Base-by-base conservation (phyloP, 2,113 vertebrate species). In the Anolis carolinensis region DNA sequence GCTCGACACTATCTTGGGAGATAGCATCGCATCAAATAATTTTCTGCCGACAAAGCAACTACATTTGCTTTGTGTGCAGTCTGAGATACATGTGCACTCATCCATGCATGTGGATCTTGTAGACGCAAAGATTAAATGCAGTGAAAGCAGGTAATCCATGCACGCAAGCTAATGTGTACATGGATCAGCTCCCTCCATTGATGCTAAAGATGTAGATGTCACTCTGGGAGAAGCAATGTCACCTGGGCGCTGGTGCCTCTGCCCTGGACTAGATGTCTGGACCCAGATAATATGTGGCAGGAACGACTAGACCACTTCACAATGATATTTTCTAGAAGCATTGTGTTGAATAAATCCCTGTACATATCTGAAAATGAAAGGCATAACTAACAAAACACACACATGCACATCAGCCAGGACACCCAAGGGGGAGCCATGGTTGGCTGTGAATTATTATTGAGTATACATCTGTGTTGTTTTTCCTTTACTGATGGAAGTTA, bases 1-100 rank as follows among this genome's bases (percentile, higher is more conserved):
- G 83, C 9, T 85, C 62, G 44, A 67, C 72, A 85, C 18, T 18
- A 88, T 83, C 86, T 76, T 70, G 20, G 44, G 72, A 48, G 18
- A 70, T 52, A 84, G 84, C 55, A 39, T 81, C 0, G 52, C 21
- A 81, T 85, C 50, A 70, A 78, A 2, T n/a, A 36, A 30, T 27
- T 21, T 48, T 87, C 27, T 79, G 72, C 3, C 87, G 36, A 62
- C 86, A 80, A 73, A 82, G n/a, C 48, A 55, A 9, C 34, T 36
- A 14, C 21, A 18, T 23, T 82, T 72, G 50, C 50, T 82, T 55
- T 82, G 81, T 25, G 25, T 36, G 48, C 59, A 80, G 36, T 79
- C 63, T 25, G 25, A 80, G 78, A 44, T 65, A 25, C 78, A 65
- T 44, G 78, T 39, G 8, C 3, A 8, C 20, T 59, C 23, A 82